Evolutionary conservation across 1,140 invertebrate genomes (phyloP).

Genomic region (Apolygus lucorum): DNA sequence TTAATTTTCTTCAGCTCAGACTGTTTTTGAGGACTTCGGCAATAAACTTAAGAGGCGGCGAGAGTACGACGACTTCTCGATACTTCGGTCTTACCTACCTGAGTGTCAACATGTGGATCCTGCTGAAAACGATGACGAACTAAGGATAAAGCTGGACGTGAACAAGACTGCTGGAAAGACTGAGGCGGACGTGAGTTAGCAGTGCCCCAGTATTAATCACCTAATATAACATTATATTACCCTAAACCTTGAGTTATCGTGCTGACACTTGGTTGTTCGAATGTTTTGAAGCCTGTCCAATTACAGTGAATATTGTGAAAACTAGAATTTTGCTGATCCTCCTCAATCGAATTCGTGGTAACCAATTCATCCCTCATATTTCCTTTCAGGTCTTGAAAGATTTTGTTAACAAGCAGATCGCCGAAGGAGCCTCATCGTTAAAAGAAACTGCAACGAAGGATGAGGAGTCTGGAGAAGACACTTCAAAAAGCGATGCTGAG

Average conservation of each 20-base stretch:
- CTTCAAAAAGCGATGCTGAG: neutral
- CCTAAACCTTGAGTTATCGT: neutral
- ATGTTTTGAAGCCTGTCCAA: neutral
- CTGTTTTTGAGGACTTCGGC: constrained; percentile 5
- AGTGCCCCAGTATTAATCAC: neutral
- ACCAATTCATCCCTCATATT: too few relatives aligned
- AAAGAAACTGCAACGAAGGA: neutral
- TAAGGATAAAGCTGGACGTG: neutral
- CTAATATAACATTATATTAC: neutral
- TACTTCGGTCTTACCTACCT: neutral
- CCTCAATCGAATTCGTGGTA: too few relatives aligned
- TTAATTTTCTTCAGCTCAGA: neutral
- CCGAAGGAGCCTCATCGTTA: neutral
- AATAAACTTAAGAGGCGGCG: neutral
- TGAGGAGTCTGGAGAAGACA: neutral
- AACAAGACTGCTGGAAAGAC: neutral
- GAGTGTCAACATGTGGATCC: neutral
- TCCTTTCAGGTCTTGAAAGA: neutral
- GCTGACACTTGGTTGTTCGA: neutral
- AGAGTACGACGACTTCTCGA: constrained; percentile 10
- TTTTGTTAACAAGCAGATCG: neutral
- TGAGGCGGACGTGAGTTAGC: neutral
- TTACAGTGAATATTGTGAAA: too few relatives aligned
- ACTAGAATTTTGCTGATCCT: too few relatives aligned
- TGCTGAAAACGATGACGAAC: neutral